Base-by-base conservation (phyloP, 2,113 vertebrate genomes). In the Regulus satrapa region DNA sequence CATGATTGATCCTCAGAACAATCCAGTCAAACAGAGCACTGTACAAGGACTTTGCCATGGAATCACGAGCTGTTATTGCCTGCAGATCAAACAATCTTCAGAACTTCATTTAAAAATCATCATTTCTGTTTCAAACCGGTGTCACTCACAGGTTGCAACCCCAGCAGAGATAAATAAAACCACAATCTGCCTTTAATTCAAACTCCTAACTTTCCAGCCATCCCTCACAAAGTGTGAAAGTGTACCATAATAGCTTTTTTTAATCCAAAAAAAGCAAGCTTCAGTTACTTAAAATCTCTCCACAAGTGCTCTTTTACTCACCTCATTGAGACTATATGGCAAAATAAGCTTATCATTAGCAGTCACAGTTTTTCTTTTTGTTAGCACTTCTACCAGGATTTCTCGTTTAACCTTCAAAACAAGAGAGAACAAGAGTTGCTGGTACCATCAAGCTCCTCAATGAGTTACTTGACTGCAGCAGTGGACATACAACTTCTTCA, bases 1-100 rank as follows among this genome's bases (percentile, higher is more conserved):
- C 99, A 3, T 99, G 99, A 97, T 99, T 99, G 95, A 99, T 99
- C n/a, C 99, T 97, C 49, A 99, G 98, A 71, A 99, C 99, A 8
- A 99, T 99, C 99, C 99, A 99, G 72, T 99, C 99, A 36, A 99
- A 99, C 64, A 99, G 98, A n/a, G 99, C 99, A 26, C 99, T 99
- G 97, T 99, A 99, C 69, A 99, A 95, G 41, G 99, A 99, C 97
- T 99, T 99, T n/a, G 99, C 99, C 99, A 99, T 99, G 38, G 99
- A 99, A 97, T 99, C 99, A 20, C 99, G 98, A 61, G 99, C 99
- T 8, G 99, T 99, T 91, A 99, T 97, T 11, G 99, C 99, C 99
- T 99, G 94, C 11, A 91, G 56, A 92, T n/a, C 64, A 85, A 91
- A 87, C 26, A 62, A 25, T 2, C 7, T 54, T 88, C 54, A 79